Conservation (phyloP, 2,113 vertebrate species). For the Boulengeromyrus knoepffleri region DNA sequence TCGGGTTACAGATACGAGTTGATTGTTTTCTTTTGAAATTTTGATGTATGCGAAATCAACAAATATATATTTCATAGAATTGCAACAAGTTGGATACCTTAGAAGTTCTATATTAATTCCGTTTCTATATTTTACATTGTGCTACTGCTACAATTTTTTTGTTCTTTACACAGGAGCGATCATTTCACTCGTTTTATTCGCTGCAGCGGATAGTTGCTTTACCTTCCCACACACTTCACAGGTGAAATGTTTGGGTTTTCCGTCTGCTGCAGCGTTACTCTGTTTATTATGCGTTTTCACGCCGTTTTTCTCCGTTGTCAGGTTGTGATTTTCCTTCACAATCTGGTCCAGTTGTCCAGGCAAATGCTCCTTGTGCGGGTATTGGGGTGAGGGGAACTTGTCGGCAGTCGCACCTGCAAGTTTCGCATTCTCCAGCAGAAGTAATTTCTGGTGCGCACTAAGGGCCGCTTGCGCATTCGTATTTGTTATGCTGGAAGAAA, state of each 20-base stretch:
- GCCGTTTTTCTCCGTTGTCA: conserved; percentile 65
- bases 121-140: neutral
- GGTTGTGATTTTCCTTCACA: conserved; percentile 79
- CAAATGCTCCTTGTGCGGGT: conserved; percentile 84
- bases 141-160: neutral
- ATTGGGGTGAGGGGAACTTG: conserved; percentile 77
- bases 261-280: conserved; percentile 58
- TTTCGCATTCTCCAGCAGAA: conserved; percentile 86
- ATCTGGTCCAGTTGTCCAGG: conserved; percentile 91
- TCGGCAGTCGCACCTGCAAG: conserved; percentile 67
- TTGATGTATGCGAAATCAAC: neutral
- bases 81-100: neutral
- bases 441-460: conserved; percentile 82
- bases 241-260: conserved; percentile 94
- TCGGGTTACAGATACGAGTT: neutral
- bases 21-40: neutral
- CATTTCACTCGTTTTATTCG: neutral
- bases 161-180: neutral
- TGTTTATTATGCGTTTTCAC: conserved; percentile 73
- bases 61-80: neutral
- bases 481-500: conserved; percentile 70
- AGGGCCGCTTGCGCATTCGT: conserved; percentile 74
- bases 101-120: neutral
- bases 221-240: conserved; percentile 98
- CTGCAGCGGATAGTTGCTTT: conserved; percentile 33